Evolutionary conservation across 2,888 invertebrate species (phyloP).

Genomic region (Drosophila mimica): DNA sequence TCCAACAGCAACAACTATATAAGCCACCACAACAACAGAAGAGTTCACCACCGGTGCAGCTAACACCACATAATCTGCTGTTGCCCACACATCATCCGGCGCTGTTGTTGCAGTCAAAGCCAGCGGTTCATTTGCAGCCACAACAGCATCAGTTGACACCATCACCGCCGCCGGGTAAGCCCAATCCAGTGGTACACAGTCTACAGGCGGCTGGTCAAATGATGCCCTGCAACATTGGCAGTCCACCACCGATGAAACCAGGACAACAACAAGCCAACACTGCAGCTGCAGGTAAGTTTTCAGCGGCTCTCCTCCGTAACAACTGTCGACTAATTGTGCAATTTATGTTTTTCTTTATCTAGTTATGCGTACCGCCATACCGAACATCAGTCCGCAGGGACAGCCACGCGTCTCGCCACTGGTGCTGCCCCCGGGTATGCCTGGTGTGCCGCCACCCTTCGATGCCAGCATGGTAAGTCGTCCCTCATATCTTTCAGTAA

Average conservation of each 20-base stretch:
- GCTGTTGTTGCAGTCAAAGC: slow-evolving; percentile 76
- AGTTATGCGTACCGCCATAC: slow-evolving; percentile 86
- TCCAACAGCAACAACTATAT: slow-evolving; percentile 73
- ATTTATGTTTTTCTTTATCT: slow-evolving; percentile 3
- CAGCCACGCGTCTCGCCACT: slow-evolving; percentile 86
- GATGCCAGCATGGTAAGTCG: slow-evolving; percentile 90
- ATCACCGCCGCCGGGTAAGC: slow-evolving; percentile 81
- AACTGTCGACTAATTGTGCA: background rate
- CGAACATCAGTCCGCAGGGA: slow-evolving; percentile 88
- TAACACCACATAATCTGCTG: slow-evolving; percentile 78
- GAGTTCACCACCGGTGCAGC: slow-evolving; percentile 58
- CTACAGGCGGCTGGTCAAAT: slow-evolving; percentile 83
- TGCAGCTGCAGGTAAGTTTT: slow-evolving; percentile 85
- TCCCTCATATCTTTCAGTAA: background rate
- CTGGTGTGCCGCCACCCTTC: slow-evolving; percentile 87
- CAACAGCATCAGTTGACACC: slow-evolving; percentile 79
- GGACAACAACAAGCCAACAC: slow-evolving; percentile 66
- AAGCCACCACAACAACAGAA: slow-evolving; percentile 76
- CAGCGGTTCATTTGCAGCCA: slow-evolving; percentile 78
- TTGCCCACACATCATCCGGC: slow-evolving; percentile 72
- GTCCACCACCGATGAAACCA: slow-evolving; percentile 86
- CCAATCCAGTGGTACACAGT: slow-evolving; percentile 81
- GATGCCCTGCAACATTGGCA: slow-evolving; percentile 86
- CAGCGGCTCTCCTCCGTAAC: too few relatives aligned
- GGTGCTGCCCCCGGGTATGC: slow-evolving; percentile 86